Base-by-base conservation (phyloP, 2,797 vertebrate species). In the Eospalax fontanierii region DNA sequence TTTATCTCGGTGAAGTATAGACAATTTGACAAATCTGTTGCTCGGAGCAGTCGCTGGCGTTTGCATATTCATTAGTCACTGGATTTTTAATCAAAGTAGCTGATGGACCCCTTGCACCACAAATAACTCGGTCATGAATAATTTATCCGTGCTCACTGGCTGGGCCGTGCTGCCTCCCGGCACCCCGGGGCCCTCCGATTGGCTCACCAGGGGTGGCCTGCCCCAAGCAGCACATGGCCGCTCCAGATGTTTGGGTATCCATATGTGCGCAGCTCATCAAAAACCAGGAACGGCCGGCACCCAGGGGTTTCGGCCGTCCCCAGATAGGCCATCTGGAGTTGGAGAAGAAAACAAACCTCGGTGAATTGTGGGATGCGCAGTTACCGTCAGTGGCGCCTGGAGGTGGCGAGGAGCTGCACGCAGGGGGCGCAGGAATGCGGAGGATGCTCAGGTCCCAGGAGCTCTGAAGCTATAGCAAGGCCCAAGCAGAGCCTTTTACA, bases 41-140 rank as follows among this genome's bases (percentile, higher is more conserved):
- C 99, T 99, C 73, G 0, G 12, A 98, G 98, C 98, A 96, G 98
- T 91, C 65, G 2, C 97, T 97, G 93, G 98, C 98, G 89, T 97
- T 96, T 99, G 99, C 98, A 99, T 99, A 99, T 99, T 99, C 99
- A 99, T 99, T 98, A 98, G 97, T 98, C 98, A 97, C 98, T 96
- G 95, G 98, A 97, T 98, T 99, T 99, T 99, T 99, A 99, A 99
- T 99, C 99, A 99, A 99, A 99, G 99, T 98, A 97, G 95, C 98
- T 98, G 99, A 98, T 97, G 98, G 98, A 98, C 98, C 98, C 95
- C 99, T 98, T 78, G 97, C 97, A 97, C 98, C 96, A 89, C 98
- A 96, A 98, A 97, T 95, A 98, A 97, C 97, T 97, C 95, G 95
- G 97, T 97, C 97, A 98, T 99, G 99, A 99, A 99, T 99, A 99